Evolutionary conservation across 2,113 vertebrate genomes (phyloP), one percentile per base, ranked within the genome.

Genomic region (Triplophysa dalaica): DNA sequence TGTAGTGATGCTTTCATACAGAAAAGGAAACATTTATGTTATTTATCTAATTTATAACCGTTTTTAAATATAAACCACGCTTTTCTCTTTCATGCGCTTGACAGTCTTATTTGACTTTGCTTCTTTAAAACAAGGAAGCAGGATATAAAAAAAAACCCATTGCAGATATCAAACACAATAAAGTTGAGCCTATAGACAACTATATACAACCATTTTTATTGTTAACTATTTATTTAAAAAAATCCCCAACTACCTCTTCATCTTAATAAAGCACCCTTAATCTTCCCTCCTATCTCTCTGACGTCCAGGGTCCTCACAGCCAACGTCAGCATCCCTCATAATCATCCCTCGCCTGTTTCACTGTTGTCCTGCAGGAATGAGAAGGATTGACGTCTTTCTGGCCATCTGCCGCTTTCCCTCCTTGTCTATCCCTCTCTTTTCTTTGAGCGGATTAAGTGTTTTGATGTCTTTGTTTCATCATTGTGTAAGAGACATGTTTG

Each of bases 361-460:
- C 81, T 85, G 87, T 86, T 89, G 89, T 91, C 61, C 89, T 87
- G 86, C 88, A 91, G 87, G 90, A 91, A 90, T 87, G 86, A 90
- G 82, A 79, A 81, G 85, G 87, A 89, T 83, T 91, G 90, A 90
- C 84, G 87, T 92, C 90, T 91, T 89, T 92, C 82, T 85, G 84
- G 86, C 92, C 92, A 92, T 93, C 92, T 93, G 92, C 89, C 45
- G 19, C 54, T 85, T 85, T 4, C 80, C 70, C 86, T 45, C 43
- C 43, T 45, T 60, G 17, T 75, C 45, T 68, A 76, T 70, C 77
- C 21, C 52, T 84, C 84, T 3, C 78, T 74, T 86, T 80, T 85
- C 86, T 86, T 83, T 92, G 90, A 92, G 90, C 90, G 91, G 91
- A 93, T 93, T 93, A 93, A 88, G 80, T 84, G 83, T 84, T 82